Conservation (phyloP, 37 sponge, comb jelly and placozoan genomes). For the Petrosia ficiformis region DNA sequence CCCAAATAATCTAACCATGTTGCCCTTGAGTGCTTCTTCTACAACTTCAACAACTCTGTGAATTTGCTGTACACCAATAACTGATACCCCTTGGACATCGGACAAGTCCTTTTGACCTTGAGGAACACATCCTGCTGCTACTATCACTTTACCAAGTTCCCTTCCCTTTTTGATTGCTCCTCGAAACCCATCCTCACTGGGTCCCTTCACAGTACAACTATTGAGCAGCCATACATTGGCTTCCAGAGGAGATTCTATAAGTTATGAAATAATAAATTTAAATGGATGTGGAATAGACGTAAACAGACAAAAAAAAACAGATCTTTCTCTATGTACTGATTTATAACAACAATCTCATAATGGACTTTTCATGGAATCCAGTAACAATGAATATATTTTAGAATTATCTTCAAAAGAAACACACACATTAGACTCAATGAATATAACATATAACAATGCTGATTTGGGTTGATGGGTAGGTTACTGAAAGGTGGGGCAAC, state of each 20-base stretch:
- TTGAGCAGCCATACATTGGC: constrained; percentile 94
- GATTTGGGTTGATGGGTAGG: too few relatives aligned
- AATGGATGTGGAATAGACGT: background rate
- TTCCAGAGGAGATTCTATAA: constrained; percentile 69
- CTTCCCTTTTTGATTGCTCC: constrained; percentile 64
- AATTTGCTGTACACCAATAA: constrained; percentile 94
- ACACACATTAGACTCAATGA: too few relatives aligned
- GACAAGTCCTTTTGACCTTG: constrained; percentile 78
- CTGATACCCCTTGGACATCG: constrained; percentile 67
- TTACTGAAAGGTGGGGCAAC: too few relatives aligned
- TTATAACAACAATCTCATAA: too few relatives aligned
- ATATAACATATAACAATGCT: too few relatives aligned
- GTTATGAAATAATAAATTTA: background rate
- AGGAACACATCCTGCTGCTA: constrained; percentile 93
- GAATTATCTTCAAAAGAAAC: too few relatives aligned
- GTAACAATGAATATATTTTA: too few relatives aligned
- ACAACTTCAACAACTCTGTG: constrained; percentile 93
- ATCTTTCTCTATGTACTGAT: too few relatives aligned
- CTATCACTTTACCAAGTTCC: constrained; percentile 75
- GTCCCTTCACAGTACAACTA: constrained; percentile 96
- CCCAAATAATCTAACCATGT: constrained; percentile 79
- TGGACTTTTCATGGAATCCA: too few relatives aligned
- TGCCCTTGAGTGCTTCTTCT: constrained; percentile 91
- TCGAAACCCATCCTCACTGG: constrained; percentile 87
- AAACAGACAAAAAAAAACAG: too few relatives aligned